A percentile compares a stretch with the other conserved stretches of the same genome.
Evolutionary conservation across 2,888 invertebrate species (phyloP).

Genomic region (Polia nebulosa): DNA sequence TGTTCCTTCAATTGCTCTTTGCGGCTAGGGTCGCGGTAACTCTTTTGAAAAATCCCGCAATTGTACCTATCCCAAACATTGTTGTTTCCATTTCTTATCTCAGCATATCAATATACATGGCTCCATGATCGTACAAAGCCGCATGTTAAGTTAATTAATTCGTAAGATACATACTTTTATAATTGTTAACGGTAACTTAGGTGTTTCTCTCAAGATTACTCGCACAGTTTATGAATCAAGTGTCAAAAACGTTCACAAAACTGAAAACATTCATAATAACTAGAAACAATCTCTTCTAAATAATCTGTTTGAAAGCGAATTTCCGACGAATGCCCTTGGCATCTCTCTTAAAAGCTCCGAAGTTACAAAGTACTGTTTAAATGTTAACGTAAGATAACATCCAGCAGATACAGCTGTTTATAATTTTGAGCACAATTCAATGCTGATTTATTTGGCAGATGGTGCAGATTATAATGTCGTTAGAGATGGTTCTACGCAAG

Average conservation of each 20-base stretch:
- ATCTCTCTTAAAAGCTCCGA: conserved; percentile 9
- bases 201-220: not conserved
- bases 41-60: too few relatives aligned
- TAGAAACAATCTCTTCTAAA: conserved; percentile 1
- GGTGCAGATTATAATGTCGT: conserved; percentile 31
- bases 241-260: conserved; percentile 1
- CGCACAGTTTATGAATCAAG: not conserved
- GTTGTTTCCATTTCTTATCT: too few relatives aligned
- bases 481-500: conserved; percentile 13
- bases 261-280: conserved; percentile 6
- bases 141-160: too few relatives aligned
- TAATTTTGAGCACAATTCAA: conserved; percentile 41
- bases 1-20: too few relatives aligned
- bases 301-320: conserved; percentile 19
- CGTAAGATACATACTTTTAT: not conserved
- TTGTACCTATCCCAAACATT: too few relatives aligned
- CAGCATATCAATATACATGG: too few relatives aligned
- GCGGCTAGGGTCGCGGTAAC: too few relatives aligned
- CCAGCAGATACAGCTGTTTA: conserved; percentile 41
- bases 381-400: conserved; percentile 24
- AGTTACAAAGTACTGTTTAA: conserved; percentile 35
- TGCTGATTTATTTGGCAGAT: conserved; percentile 54
- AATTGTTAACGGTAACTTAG: not conserved
- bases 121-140: too few relatives aligned
- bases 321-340: not conserved